Evolutionary conservation across 2,888 invertebrate species (phyloP).

Genomic region (Tetanocera ferruginea): DNA sequence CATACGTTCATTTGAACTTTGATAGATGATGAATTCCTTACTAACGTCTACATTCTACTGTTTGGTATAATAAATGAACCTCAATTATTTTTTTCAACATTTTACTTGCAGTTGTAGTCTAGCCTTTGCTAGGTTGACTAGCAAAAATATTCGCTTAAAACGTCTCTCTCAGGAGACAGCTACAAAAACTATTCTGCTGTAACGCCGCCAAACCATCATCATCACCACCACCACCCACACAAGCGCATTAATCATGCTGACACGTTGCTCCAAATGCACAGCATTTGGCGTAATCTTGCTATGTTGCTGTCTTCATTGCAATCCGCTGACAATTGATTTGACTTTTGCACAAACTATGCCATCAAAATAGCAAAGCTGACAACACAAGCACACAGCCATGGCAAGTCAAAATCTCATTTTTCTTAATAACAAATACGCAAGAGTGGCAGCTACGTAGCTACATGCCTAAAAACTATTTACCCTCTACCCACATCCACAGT

Average conservation of each 20-base stretch:
- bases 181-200: no score
- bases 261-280: neutral
- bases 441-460: neutral
- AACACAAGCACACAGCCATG: neutral
- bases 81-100: no score
- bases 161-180: no score
- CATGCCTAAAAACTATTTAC: neutral
- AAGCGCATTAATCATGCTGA: conserved; percentile 22
- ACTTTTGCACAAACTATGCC: conserved; percentile 36
- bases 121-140: no score
- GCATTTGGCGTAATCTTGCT: neutral
- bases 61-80: no score
- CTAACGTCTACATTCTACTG: no score
- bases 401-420: conserved; percentile 29
- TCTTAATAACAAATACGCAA: conserved; percentile 26
- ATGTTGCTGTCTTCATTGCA: neutral
- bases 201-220: no score
- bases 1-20: no score
- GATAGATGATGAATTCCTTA: no score
- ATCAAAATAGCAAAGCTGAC: conserved; percentile 4
- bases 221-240: neutral
- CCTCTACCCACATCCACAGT: neutral
- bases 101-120: no score
- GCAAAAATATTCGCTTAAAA: no score
- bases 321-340: conserved; percentile 43